Evolutionary conservation across 2,888 invertebrate species (phyloP).

Genomic region (Cephus sareptanus): DNA sequence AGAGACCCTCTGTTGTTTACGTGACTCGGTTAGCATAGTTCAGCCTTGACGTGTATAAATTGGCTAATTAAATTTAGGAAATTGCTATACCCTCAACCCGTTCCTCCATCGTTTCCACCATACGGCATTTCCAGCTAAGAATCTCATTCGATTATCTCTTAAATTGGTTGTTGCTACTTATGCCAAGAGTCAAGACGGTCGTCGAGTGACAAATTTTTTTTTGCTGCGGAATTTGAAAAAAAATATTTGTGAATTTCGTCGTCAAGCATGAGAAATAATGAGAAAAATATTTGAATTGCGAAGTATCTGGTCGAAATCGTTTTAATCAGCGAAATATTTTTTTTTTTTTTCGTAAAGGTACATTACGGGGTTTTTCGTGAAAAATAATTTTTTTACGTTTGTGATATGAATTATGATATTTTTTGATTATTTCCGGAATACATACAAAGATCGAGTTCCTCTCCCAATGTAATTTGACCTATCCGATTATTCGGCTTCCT

Average conservation of each 20-base stretch:
- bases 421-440: background rate
- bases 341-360: background rate
- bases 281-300: too few species aligned
- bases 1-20: slow-evolving; percentile 44
- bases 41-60: slow-evolving; percentile 47
- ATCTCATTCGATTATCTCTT: slow-evolving; percentile 41
- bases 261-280: too few species aligned
- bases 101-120: slow-evolving; percentile 35
- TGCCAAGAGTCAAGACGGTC: background rate
- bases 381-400: too few species aligned
- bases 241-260: background rate
- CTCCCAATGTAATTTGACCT: background rate
- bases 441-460: background rate
- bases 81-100: slow-evolving; percentile 47
- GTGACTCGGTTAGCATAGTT: slow-evolving; percentile 47
- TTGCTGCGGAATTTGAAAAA: background rate
- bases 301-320: background rate
- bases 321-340: too few species aligned
- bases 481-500: background rate
- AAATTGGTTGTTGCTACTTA: slow-evolving; percentile 18
- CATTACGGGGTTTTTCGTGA: too few species aligned
- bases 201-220: background rate
- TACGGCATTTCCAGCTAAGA: slow-evolving; percentile 42
- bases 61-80: slow-evolving; percentile 55
- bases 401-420: too few species aligned